Evolutionary conservation across 2,797 vertebrate genomes (phyloP).

Genomic region (Otus scops): DNA sequence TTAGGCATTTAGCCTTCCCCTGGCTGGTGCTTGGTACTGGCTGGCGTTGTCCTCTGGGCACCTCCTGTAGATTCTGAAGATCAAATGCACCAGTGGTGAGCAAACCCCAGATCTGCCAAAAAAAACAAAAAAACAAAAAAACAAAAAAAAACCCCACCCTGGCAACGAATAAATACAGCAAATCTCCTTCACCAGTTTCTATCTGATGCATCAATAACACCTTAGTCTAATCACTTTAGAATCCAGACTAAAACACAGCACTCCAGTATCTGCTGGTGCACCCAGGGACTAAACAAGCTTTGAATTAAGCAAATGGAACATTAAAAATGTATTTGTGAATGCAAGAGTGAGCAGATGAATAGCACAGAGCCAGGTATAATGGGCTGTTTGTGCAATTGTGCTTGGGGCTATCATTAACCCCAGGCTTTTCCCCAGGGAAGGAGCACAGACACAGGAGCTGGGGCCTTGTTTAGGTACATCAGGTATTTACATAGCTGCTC

Average conservation of each 20-base stretch:
- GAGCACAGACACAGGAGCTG: neutral
- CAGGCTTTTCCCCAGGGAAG: neutral
- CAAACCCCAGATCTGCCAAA: neutral
- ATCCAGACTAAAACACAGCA: neutral
- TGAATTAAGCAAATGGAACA: slow-evolving; percentile 13
- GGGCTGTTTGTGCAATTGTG: neutral
- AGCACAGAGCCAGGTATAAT: neutral
- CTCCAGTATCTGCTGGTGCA: neutral
- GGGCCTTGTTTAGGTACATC: neutral
- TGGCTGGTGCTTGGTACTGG: too few relatives aligned
- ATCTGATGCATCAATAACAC: neutral
- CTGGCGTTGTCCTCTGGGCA: fast-evolving
- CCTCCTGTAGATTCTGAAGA: neutral
- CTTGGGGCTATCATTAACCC: neutral
- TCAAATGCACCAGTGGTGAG: neutral
- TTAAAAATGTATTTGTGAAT: slow-evolving; percentile 37
- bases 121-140: too few relatives aligned
- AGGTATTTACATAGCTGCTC: neutral
- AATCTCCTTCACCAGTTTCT: neutral
- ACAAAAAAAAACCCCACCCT: neutral
- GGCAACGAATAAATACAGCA: too few relatives aligned
- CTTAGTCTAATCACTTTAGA: neutral
- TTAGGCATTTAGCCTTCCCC: neutral
- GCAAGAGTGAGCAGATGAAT: neutral
- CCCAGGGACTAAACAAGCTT: neutral